A percentile compares a stretch with the other conserved stretches of the same genome.
Conservation (phyloP, 1,140 invertebrate species). For the Megalopta genalis region DNA sequence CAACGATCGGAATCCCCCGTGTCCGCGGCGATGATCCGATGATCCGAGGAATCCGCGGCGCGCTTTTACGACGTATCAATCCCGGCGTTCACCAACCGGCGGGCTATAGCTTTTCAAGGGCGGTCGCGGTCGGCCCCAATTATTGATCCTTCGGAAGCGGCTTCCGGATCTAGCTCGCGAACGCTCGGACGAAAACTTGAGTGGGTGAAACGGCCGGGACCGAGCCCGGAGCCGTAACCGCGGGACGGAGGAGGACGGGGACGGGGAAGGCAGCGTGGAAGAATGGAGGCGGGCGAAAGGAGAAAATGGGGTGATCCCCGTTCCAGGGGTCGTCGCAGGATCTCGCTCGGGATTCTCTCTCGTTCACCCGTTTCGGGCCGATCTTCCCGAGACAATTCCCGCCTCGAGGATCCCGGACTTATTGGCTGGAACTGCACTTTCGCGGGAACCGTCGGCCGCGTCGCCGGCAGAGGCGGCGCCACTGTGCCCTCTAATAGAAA, state of each 20-base stretch:
- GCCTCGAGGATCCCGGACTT: neutral
- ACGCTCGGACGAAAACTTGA: slow-evolving; percentile 62
- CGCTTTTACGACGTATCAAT: slow-evolving; percentile 31
- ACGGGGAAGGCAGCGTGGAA: too few relatives aligned
- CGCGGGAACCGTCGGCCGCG: too few relatives aligned
- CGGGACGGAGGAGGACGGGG: neutral
- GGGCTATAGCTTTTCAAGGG: slow-evolving; percentile 66
- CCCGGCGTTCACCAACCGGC: slow-evolving; percentile 17
- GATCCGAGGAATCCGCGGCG: neutral
- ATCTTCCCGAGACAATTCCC: neutral
- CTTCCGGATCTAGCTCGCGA: slow-evolving; percentile 64
- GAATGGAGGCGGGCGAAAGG: neutral
- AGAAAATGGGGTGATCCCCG: neutral
- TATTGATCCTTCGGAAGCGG: slow-evolving; percentile 70
- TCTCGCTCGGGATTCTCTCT: neutral
- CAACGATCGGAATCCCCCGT: too few relatives aligned
- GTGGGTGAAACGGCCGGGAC: slow-evolving; percentile 53
- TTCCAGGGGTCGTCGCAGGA: neutral
- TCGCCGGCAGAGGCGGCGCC: too few relatives aligned
- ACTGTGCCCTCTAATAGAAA: neutral
- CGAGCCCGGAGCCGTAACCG: slow-evolving; percentile 19
- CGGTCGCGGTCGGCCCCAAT: slow-evolving; percentile 60
- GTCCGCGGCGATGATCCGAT: too few relatives aligned
- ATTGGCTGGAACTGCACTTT: neutral
- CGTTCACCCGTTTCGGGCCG: neutral